Conservation (phyloP, 2,797 vertebrate genomes). For the Holocentrus rufus region DNA sequence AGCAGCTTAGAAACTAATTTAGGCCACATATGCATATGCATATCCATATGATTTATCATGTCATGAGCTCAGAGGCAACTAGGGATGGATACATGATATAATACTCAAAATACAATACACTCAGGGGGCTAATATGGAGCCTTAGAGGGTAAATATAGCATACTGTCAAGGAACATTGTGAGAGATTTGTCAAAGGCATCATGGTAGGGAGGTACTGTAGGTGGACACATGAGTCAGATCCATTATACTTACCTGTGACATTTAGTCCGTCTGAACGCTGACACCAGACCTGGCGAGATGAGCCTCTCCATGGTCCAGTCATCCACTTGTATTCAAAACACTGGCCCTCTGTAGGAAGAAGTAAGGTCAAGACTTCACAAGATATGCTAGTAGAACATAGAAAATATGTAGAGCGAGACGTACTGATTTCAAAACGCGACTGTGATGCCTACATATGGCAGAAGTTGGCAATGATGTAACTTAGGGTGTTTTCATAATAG, state of each 20-base stretch:
- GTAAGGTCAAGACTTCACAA: not conserved
- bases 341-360: constrained; percentile 83
- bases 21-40: not conserved
- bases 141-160: not conserved
- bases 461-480: too few species aligned
- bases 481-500: too few species aligned
- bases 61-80: not conserved
- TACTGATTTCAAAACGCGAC: not conserved
- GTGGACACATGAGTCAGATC: not conserved
- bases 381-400: too few species aligned
- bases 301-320: constrained; percentile 90
- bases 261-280: constrained; percentile 94
- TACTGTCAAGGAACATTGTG: not conserved
- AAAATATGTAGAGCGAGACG: not conserved
- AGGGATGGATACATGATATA: not conserved
- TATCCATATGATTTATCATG: not conserved
- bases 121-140: not conserved
- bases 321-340: constrained; percentile 96
- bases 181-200: too few species aligned
- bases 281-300: constrained; percentile 94
- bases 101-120: not conserved
- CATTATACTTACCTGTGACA: constrained; percentile 86
- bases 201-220: too few species aligned
- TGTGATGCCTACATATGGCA: too few species aligned
- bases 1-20: not conserved